phyloP scores from a whole-genome alignment of 2,888 invertebrate genomes.

The Sussaba pulchella region DNA sequence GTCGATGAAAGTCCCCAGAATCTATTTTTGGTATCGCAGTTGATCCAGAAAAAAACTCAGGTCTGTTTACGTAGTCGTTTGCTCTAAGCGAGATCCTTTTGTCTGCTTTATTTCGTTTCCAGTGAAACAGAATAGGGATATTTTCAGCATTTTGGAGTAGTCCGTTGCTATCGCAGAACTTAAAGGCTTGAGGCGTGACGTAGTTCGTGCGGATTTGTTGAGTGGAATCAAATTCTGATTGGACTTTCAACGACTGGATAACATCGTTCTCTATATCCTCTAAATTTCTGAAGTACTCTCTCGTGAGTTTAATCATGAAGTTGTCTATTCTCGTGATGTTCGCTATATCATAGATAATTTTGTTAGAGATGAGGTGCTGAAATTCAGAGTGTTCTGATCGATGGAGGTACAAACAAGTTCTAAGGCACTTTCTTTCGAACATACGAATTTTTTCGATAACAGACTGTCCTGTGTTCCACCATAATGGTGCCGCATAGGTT shows the following conservation, averaged over 20 bases:
- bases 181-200: not conserved
- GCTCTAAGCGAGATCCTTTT: not conserved
- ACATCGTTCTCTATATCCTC: fast-evolving
- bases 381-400: not conserved
- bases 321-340: not conserved
- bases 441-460: not conserved
- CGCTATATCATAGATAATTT: not conserved
- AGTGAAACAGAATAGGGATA: not conserved
- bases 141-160: not conserved
- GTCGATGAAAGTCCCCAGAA: too few species aligned
- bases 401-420: not conserved
- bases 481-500: not conserved
- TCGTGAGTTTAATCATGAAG: not conserved
- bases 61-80: too few species aligned
- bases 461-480: not conserved
- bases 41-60: too few species aligned
- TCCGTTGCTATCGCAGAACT: not conserved
- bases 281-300: not conserved
- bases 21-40: too few species aligned
- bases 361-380: not conserved
- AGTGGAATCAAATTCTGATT: not conserved
- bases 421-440: not conserved
- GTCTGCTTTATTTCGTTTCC: slow-evolving; percentile 6
- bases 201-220: not conserved
- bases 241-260: not conserved